Percentiles rank a stretch among this genome's conserved stretches.
phyloP scores from a whole-genome alignment of 1,140 invertebrate species.

The Gonioctena quinquepunctata region DNA sequence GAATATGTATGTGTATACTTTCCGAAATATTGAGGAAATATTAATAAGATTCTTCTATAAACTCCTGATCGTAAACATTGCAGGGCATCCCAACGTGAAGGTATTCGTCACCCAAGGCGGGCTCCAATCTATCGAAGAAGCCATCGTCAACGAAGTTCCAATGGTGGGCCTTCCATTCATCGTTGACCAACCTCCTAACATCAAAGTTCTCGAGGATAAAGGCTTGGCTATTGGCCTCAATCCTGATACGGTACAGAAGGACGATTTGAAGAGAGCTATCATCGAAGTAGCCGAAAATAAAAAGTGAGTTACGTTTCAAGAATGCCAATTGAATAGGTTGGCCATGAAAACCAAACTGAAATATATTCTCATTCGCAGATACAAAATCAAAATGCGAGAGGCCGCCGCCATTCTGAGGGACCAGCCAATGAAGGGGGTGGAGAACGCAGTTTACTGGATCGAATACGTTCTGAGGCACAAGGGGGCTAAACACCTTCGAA shows the following conservation, averaged over 20 bases:
- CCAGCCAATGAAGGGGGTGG: conserved; percentile 50
- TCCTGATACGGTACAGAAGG: conserved; percentile 25
- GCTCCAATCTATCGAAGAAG: conserved; percentile 58
- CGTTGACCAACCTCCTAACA: conserved; percentile 51
- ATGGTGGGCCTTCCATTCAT: conserved; percentile 57
- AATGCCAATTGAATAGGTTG: too few relatives aligned
- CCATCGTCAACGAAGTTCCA: conserved; percentile 58
- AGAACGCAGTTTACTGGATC: conserved; percentile 59
- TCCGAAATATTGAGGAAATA: too few relatives aligned
- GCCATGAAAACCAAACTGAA: too few relatives aligned
- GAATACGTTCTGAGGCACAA: conserved; percentile 61
- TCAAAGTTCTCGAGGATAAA: conserved; percentile 26
- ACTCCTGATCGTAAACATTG: too few relatives aligned
- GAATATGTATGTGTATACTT: too few relatives aligned
- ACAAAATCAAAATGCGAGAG: too few relatives aligned
- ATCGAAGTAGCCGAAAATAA: conserved; percentile 29
- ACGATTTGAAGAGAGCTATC: conserved; percentile 23
- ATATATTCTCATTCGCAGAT: too few relatives aligned
- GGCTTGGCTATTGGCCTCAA: conserved; percentile 42
- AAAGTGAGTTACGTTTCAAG: conserved; percentile 15
- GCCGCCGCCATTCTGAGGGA: too few relatives aligned
- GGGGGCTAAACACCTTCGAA: conserved; percentile 55
- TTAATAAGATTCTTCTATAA: too few relatives aligned
- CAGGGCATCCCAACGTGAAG: conserved; percentile 54
- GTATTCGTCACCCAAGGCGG: conserved; percentile 61